Base-by-base conservation (phyloP, 2,113 vertebrate species). In the Empidonax alnorum region DNA sequence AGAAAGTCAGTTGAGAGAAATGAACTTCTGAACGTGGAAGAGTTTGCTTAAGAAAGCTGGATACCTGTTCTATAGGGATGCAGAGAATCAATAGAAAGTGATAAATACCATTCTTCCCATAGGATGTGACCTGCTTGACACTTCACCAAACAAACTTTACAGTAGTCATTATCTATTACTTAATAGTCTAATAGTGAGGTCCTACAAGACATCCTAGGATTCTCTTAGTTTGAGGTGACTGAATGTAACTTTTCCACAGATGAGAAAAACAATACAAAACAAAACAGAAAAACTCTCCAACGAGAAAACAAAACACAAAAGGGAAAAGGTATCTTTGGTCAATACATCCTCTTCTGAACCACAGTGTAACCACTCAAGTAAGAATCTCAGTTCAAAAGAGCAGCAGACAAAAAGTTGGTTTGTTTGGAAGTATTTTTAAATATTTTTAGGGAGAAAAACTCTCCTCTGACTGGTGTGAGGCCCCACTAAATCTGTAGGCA, bases 271-370 rank as follows among this genome's bases (percentile, higher is more conserved):
- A 49, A 59, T 52, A n/a, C 44, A 20, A 81, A 59, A 24, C 4
- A 4, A 39, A 31, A 20, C 5, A 20, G 46, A 10, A 10, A 31
- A 56, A 20, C 3, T 7, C 3, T 7, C 7, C 2, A 1, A 22
- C 6, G 42, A 23, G 1, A 3, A 52, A 42, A 53, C 7, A 50
- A 73, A 33, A 33, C 30, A 30, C 31, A 63, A 77, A 89, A 35
- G 4, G 13, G 15, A 72, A 77, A 92, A 30, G 1, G 2, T 41
- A 21, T 61, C n/a, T 77, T 66, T 74, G 28, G 9, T 42, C 31
- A 84, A 10, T 44, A 12, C 11, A 37, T 25, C 35, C 20, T 58
- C 31, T 42, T 82, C 10, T 72, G 52, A 83, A 39, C 7, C 7
- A 22, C 22, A 55, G 8, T 12, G 7, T 19, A 53, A 15, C 4